A percentile compares a stretch with the other conserved stretches of the same genome.
phyloP scores from a whole-genome alignment of 2,888 invertebrate species.

The Odontocolon sp. region DNA sequence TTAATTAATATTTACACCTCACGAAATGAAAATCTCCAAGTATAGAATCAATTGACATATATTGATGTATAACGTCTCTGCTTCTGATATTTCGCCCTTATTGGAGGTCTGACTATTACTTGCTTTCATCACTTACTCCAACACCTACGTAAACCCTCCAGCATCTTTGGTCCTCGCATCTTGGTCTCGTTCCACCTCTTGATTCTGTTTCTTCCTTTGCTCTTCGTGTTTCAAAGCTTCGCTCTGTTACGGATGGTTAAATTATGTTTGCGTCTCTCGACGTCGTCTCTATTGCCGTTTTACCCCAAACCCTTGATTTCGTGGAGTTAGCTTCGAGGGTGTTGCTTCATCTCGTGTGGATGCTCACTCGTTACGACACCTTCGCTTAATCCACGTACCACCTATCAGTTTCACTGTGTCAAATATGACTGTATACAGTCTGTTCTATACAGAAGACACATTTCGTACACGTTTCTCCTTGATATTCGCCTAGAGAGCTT shows the following conservation, averaged over 20 bases:
- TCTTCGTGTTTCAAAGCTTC: constrained; percentile 31
- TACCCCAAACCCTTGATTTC: background rate
- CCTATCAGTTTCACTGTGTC: constrained; percentile 20
- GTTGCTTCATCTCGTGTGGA: constrained; percentile 42
- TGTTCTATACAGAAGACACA: no score
- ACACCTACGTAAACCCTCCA: background rate
- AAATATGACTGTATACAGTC: constrained; percentile 37
- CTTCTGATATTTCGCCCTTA: no score
- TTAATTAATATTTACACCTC: no score
- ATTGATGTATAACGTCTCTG: no score
- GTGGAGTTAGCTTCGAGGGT: constrained; percentile 59
- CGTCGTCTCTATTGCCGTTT: background rate
- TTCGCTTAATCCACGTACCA: constrained; percentile 31
- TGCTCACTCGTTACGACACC: constrained; percentile 52
- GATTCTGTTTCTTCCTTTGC: constrained; percentile 14
- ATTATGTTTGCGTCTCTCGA: constrained; percentile 46
- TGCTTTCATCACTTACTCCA: constrained; percentile 28
- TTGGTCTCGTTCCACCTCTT: background rate
- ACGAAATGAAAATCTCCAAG: no score
- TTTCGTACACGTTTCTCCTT: no score
- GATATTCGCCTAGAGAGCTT: constrained; percentile 17
- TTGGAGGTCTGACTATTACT: constrained; percentile 39
- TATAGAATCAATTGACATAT: no score
- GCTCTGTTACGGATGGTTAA: constrained; percentile 44
- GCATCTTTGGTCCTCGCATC: constrained; percentile 11